Conservation (phyloP, 2,888 invertebrate species). For the Girardia tigrina region DNA sequence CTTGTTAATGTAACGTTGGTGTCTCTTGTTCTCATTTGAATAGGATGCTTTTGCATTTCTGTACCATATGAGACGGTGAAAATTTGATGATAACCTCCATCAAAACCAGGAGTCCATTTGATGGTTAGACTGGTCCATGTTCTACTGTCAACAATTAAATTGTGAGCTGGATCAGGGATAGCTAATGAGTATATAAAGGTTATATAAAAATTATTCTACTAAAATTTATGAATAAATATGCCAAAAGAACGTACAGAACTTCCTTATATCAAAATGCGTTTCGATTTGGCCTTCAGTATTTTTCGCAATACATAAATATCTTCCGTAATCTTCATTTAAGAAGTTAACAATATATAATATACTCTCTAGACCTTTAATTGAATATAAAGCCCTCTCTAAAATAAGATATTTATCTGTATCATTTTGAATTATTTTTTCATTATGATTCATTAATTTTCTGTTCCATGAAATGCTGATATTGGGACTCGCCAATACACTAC, state of each 20-base stretch:
- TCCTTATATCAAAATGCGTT: background rate
- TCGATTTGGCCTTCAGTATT: background rate
- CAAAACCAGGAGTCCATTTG: constrained; percentile 3
- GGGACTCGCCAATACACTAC: background rate
- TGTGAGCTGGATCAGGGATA: constrained; percentile 2
- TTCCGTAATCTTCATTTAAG: background rate
- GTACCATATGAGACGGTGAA: background rate
- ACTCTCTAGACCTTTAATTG: background rate
- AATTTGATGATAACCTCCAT: background rate
- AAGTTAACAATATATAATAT: background rate
- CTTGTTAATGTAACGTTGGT: background rate
- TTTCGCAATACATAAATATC: background rate
- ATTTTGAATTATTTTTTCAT: background rate
- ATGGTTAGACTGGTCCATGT: background rate
- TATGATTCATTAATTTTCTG: background rate
- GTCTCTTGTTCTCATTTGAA: background rate
- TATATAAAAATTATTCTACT: background rate
- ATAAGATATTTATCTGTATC: constrained; percentile 13
- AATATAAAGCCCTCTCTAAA: background rate
- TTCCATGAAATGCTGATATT: background rate
- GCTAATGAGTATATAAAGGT: background rate
- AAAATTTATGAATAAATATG: background rate
- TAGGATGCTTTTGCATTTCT: background rate
- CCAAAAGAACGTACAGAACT: constrained; percentile 5
- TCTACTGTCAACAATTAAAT: background rate